Evolutionary conservation across 2,888 invertebrate genomes (phyloP).

Genomic region (Drosophila koepferae): DNA sequence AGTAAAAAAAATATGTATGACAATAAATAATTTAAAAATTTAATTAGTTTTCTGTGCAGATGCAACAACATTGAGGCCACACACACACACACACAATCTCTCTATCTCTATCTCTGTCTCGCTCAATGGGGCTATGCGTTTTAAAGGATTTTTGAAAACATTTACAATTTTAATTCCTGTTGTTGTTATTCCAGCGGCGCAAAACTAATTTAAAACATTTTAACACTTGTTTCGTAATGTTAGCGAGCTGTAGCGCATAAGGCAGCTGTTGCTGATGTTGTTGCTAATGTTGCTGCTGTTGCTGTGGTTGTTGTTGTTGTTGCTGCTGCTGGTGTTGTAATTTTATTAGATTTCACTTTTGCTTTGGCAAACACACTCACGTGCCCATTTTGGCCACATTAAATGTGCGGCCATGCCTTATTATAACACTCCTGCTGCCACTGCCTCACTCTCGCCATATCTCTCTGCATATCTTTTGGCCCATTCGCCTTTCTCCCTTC

Average conservation of each 20-base stretch:
- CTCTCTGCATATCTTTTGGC: neutral
- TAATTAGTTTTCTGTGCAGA: slow-evolving; percentile 65
- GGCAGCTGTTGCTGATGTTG: slow-evolving; percentile 6
- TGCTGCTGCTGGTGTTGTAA: slow-evolving; percentile 49
- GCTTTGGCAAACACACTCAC: slow-evolving; percentile 25
- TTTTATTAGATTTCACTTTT: slow-evolving; percentile 74
- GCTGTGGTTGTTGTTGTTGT: slow-evolving; percentile 22
- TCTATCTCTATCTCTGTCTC: neutral
- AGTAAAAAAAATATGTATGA: slow-evolving; percentile 39
- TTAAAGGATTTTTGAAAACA: slow-evolving; percentile 46
- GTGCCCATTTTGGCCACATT: slow-evolving; percentile 56
- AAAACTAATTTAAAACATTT: slow-evolving; percentile 81
- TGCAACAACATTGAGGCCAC: slow-evolving; percentile 21
- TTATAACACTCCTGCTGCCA: slow-evolving; percentile 43
- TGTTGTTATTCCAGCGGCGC: slow-evolving; percentile 36
- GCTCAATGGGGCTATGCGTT: slow-evolving; percentile 21
- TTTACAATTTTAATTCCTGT: slow-evolving; percentile 52
- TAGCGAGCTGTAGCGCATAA: slow-evolving; percentile 5
- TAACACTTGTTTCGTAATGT: slow-evolving; percentile 71
- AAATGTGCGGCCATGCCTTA: slow-evolving; percentile 61
- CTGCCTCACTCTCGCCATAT: too few species aligned
- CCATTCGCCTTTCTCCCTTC: neutral
- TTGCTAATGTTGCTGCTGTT: slow-evolving; percentile 22
- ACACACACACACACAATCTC: slow-evolving; percentile 12
- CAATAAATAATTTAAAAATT: slow-evolving; percentile 69